phyloP scores from a whole-genome alignment of 2,888 invertebrate genomes.

The Eupithecia centaureata region DNA sequence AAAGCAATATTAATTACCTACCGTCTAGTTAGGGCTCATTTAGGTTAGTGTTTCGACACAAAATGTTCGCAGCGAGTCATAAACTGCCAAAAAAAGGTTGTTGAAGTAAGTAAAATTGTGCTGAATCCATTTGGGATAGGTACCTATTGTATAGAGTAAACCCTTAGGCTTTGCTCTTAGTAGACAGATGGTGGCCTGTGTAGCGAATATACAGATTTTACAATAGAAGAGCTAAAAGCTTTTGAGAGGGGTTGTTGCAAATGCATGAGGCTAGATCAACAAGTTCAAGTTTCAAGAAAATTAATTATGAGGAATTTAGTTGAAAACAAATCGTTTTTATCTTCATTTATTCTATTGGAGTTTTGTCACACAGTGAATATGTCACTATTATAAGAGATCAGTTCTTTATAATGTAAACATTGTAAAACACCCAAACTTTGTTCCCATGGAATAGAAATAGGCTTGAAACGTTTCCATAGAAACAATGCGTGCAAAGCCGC shows the following conservation, averaged over 20 bases:
- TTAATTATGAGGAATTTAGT: no score
- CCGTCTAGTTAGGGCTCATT: constrained; percentile 59
- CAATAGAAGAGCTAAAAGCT: neutral
- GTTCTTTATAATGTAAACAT: no score
- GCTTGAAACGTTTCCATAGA: no score
- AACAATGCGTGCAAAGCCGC: no score
- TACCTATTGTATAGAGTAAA: neutral
- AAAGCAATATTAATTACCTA: constrained; percentile 71
- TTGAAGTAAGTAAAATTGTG: neutral
- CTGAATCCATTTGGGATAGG: neutral
- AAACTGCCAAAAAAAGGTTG: neutral
- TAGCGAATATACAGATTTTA: neutral
- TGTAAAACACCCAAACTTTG: no score
- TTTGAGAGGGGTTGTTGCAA: neutral
- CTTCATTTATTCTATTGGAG: no score
- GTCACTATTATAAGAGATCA: no score
- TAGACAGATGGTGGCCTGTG: neutral
- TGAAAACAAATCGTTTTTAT: no score
- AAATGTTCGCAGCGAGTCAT: neutral
- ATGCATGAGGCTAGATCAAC: neutral
- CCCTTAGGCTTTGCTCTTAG: neutral
- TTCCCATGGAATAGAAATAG: no score
- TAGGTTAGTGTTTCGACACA: constrained; percentile 30
- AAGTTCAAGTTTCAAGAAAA: no score
- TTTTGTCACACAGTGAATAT: no score